Evolutionary conservation across 1,140 invertebrate species (phyloP), one percentile per base, ranked within the genome.

Genomic region (Euwallacea similis): DNA sequence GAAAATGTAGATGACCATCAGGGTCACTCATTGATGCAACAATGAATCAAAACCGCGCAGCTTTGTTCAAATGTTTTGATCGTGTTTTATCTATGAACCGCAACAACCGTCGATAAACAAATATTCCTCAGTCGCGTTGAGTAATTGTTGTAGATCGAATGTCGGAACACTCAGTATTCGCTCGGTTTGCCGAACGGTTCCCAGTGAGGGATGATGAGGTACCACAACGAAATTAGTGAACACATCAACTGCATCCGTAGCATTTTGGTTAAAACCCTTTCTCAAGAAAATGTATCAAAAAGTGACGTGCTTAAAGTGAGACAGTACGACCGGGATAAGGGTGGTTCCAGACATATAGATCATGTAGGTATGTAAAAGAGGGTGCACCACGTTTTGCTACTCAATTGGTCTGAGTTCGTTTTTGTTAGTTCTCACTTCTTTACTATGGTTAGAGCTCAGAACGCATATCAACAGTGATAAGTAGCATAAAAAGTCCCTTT

Each of bases 261-360:
- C 13, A 87, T 88, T 71, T 81, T 88, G n/a, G 84, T 88, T 73
- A 84, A 83, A 58, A 87, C 87, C 8, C 77, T 88, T 74, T 85
- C 86, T 16, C 82, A 83, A 55, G 86, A 88, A 79, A 88, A 88
- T 77, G 81, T 88, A 44, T 84, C 84, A 6, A 82, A 74, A 55
- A 74, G 73, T 72, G 75, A 76, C 58, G 66, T 76, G 56, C 50
- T 73, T 56, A 75, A 76, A 74, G 71, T 74, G 56, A 74, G 69
- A 69, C 67, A 68, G 43, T 75, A 58, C 46, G 66, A 60, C 21
- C 59, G 56, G 10, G 53, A 60, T 60, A 58, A 10, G 46, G 59
- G 65, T 21, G 41, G 44, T 63, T 58, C 7, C 13, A 55, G 58
- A 13, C 33, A 61, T 2, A 15, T 11, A 50, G 9, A 67, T 58